These are phyloP conservation scores for Bolinopsis microptera DNA, from an alignment of 37 sponge, comb jelly and placozoan species.

Conservation along the genomic window DNA sequence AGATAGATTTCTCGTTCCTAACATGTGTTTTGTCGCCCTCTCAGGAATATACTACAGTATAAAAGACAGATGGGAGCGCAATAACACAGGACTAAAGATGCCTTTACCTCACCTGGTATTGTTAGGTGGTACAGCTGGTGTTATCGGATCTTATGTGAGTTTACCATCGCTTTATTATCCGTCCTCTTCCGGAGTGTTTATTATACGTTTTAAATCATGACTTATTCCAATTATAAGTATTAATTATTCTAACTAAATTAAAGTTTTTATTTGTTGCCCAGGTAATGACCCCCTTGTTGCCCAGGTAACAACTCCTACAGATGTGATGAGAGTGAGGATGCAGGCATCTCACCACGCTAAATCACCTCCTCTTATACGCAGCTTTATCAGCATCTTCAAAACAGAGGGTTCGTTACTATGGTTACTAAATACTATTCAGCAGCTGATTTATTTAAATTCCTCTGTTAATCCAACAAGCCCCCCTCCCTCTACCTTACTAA, in stretches of 20 bases:
- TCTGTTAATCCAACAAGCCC: too few species aligned
- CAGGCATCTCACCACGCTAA: constrained; percentile 35
- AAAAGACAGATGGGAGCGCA: constrained; percentile 11
- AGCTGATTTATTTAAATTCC: too few species aligned
- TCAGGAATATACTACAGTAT: constrained; percentile 63
- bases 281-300: background rate
- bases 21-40: too few species aligned
- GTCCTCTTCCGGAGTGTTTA: too few species aligned
- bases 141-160: constrained; percentile 55
- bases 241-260: too few species aligned
- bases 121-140: background rate
- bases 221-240: too few species aligned
- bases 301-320: constrained; percentile 59
- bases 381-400: constrained; percentile 1
- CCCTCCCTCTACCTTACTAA: too few species aligned
- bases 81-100: background rate
- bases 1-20: too few species aligned
- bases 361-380: constrained; percentile 6
- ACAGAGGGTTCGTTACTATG: constrained; percentile 17
- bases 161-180: too few species aligned
- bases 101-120: constrained; percentile 42
- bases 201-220: too few species aligned
- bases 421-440: too few species aligned
- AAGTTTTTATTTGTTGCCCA: background rate
- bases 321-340: constrained; percentile 61